A percentile compares a stretch with the other conserved stretches of the same genome.
These are phyloP conservation scores for Drosophila engyochracea DNA, from an alignment of 2,888 invertebrate genomes.

Conservation along the genomic window DNA sequence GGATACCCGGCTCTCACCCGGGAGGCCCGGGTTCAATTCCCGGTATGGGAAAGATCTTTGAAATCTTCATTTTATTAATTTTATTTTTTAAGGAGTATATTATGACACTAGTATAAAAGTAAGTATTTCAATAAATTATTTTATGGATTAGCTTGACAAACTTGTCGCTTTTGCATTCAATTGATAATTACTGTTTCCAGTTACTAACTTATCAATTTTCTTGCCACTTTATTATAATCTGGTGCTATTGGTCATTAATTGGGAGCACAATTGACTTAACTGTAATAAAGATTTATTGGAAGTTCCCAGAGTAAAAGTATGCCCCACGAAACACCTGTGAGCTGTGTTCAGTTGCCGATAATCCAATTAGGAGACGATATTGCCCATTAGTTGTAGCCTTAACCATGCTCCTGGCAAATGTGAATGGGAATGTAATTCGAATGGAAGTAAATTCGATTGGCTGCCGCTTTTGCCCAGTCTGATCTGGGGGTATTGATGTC, in stretches of 20 bases:
- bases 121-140: background rate
- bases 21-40: constrained; percentile 76
- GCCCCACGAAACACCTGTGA: constrained; percentile 15
- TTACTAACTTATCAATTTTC: background rate
- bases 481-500: background rate
- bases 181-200: background rate
- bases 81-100: too few species aligned
- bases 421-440: constrained; percentile 35
- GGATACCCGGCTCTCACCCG: constrained; percentile 76
- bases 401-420: constrained; percentile 6
- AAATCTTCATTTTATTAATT: too few species aligned
- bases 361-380: constrained; percentile 66
- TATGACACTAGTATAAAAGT: background rate
- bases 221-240: background rate
- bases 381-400: constrained; percentile 54
- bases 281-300: constrained; percentile 33
- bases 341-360: constrained; percentile 49
- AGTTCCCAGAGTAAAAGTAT: background rate
- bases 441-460: constrained; percentile 52
- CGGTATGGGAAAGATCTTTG: constrained; percentile 72
- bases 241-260: constrained; percentile 11
- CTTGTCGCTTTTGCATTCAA: background rate
- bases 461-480: constrained; percentile 33
- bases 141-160: background rate
- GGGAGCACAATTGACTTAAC: constrained; percentile 32